Percentiles rank a stretch among this genome's conserved stretches.
These are phyloP conservation scores for Papilio polyxenes DNA, from an alignment of 1,140 invertebrate genomes.

Conservation along the genomic window DNA sequence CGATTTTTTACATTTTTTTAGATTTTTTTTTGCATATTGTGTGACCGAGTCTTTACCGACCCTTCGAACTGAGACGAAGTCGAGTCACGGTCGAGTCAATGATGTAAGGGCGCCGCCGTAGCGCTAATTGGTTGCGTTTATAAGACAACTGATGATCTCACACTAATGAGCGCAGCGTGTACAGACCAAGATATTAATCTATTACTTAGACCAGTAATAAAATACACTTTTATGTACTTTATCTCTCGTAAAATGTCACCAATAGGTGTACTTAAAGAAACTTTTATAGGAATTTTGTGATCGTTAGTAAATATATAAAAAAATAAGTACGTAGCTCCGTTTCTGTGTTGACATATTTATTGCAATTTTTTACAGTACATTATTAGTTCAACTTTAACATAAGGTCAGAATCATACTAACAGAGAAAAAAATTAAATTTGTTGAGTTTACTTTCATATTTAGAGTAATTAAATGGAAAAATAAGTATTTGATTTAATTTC, in stretches of 20 bases:
- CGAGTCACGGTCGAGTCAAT: constrained; percentile 41
- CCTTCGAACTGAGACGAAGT: constrained; percentile 39
- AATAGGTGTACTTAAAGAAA: not conserved
- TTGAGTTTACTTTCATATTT: too few relatives aligned
- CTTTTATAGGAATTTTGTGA: not conserved
- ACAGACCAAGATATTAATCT: constrained; percentile 47
- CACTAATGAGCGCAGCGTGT: constrained; percentile 49
- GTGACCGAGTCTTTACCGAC: constrained; percentile 17
- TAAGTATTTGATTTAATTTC: too few relatives aligned
- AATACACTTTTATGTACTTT: constrained; percentile 27
- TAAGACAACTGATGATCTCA: constrained; percentile 60
- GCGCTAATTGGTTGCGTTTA: constrained; percentile 60
- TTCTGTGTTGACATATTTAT: not conserved
- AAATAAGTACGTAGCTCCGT: not conserved
- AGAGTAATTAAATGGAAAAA: too few relatives aligned
- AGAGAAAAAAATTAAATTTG: too few relatives aligned
- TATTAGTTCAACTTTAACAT: not conserved
- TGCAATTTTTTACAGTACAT: not conserved
- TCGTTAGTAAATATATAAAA: not conserved
- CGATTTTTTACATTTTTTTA: not conserved
- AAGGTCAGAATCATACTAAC: too few relatives aligned
- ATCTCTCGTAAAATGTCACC: not conserved
- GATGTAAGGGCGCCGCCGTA: constrained; percentile 32
- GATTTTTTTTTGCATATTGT: not conserved
- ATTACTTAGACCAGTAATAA: constrained; percentile 37